A percentile compares a stretch with the other conserved stretches of the same genome.
These are phyloP conservation scores for Tridacna crocea DNA, from an alignment of 2,888 invertebrate genomes.

Conservation along the genomic window DNA sequence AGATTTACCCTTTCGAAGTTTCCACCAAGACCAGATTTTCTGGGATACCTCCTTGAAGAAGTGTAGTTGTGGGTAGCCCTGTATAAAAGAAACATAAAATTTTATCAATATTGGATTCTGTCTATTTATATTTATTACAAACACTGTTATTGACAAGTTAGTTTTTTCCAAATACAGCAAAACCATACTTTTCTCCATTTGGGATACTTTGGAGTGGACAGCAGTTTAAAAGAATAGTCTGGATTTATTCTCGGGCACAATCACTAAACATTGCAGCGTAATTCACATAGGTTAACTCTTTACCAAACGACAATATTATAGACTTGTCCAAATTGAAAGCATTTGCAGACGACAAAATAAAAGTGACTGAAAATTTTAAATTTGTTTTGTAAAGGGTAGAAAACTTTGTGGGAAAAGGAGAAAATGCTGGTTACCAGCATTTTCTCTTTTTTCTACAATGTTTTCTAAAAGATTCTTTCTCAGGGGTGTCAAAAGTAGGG, in stretches of 20 bases:
- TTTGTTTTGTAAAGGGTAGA: not conserved
- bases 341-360: not conserved
- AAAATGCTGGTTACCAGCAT: not conserved
- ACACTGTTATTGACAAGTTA: no score
- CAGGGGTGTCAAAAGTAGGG: no score
- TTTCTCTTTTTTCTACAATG: no score
- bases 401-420: not conserved
- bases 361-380: not conserved
- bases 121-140: no score
- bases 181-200: not conserved
- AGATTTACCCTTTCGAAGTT: constrained; percentile 69
- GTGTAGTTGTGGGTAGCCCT: constrained; percentile 33
- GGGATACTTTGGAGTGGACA: no score
- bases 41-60: constrained; percentile 47
- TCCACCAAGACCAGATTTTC: constrained; percentile 72
- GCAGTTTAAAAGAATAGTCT: no score
- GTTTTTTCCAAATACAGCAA: no score
- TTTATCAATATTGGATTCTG: no score
- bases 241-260: no score
- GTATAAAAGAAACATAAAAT: not conserved
- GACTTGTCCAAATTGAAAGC: not conserved
- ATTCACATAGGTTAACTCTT: not conserved
- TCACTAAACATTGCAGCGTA: no score
- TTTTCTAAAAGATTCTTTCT: no score
- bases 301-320: not conserved